Base-by-base conservation (phyloP, 2,888 invertebrate genomes). In the Zygothrica quintamaculata region DNA sequence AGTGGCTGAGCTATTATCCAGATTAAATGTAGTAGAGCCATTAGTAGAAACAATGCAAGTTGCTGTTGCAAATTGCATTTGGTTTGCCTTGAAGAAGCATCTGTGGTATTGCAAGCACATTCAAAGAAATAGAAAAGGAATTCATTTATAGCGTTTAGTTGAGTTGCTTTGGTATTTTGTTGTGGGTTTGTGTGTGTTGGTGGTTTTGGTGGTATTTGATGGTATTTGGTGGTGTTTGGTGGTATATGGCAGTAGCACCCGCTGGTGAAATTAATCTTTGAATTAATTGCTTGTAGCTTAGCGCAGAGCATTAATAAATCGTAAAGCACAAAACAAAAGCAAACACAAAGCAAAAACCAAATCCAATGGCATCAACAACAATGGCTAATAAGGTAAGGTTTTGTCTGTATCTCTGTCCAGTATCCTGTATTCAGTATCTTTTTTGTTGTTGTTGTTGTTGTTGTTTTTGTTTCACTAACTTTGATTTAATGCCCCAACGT, bases 241-340 rank as follows among this genome's bases (percentile, higher is more conserved):
- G 31, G 18, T 12, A 15, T 22, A 43, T 25, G 50, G 6, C 16
- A 51, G 64, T 64, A 68, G 81, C 77, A 84, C 88, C 84, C 89
- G 77, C 80, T 82, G 87, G 89, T 77, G 65, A 81, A 88, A 88
- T 88, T 88, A 88, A 88, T 88, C 88, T 87, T 72, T 67, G 84
- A 84, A 88, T 88, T 88, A 88, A 88, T 88, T 88, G 89, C 89
- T 79, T 76, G 77, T 68, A 81, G 85, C 84, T 87, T 78, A 87
- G 85, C 87, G 68, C 87, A 81, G 72, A 85, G 85, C 84, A 81
- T 87, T 84, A 84, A 84, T 84, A 84, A 84, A 84, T 84, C 82
- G 81, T 81, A 9, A 58, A 67, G 67, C 58, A 65, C 33, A 58
- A 69, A 48, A 22, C 50, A 56, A 46, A 39, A 12, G 40, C 40